Base-by-base conservation (phyloP, 2,888 invertebrate genomes). In the Agrenia bidenticulata region DNA sequence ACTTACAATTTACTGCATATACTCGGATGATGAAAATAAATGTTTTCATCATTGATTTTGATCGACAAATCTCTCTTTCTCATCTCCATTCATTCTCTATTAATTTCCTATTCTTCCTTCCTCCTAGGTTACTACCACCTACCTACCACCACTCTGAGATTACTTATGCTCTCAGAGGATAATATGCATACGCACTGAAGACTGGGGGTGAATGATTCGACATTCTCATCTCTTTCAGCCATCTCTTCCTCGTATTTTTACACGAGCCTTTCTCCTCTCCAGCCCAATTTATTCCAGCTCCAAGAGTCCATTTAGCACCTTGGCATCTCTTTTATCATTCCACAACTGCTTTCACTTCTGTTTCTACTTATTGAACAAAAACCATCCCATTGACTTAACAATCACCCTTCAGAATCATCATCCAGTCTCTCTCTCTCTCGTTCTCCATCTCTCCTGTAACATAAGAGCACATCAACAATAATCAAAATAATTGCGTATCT, bases 21-120 rank as follows among this genome's bases (percentile, higher is more conserved):
- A n/a, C n/a, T n/a, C n/a, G n/a, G n/a, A n/a, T 61, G 61, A 62
- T 64, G 59, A 63, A 68, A 70, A 67, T 70, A 65, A 65, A 65
- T 70, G 67, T 67, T 70, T 70, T 67, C 60, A 67, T 70, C 67
- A 67, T 63, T 64, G 51, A 70, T 70, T 70, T 64, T 70, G 66
- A 70, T 70, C 67, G 70, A 63, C 61, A 70, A 67, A 63, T 62
- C 69, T 67, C 56, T 65, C 61, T 26, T 39, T 15, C 59, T 64
- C 64, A 57, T 61, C 65, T 61, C 57, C 58, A 54, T 62, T 58
- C 42, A 58, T 24, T 58, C 58, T 54, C 37, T 53, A 65, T 65
- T 65, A 62, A 63, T 69, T 61, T 61, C 61, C 53, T n/a, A 51
- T 64, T 67, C 21, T 51, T 21, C 24, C 9, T 24, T 19, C 9